Base-by-base conservation (phyloP, 2,888 invertebrate species). In the Yponomeuta malinellus region DNA sequence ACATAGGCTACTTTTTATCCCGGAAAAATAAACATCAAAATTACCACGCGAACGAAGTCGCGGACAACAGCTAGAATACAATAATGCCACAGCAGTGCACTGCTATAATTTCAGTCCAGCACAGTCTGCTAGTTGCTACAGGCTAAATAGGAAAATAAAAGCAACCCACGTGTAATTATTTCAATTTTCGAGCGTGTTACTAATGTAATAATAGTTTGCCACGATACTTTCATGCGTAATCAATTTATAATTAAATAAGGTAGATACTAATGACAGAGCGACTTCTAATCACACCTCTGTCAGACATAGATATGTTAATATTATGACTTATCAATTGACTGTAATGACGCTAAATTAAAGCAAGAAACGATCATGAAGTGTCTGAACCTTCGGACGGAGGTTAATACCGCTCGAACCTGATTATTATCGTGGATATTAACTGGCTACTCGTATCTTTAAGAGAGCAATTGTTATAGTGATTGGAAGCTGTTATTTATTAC, bases 241-340 rank as follows among this genome's bases (percentile, higher is more conserved):
- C 15, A 59, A 59, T 59, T 59, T 15, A 59, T 15, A 59, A 59
- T 59, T 59, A 59, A 59, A 59, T 59, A 12, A 59, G 12, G 52
- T 59, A 15, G 52, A 59, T 15, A 12, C 52, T 59, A 59, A 59
- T 5, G 15, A 59, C 15, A 59, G 12, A 5, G 12, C 12, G 12
- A 59, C 15, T 59, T 43, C 52, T 15, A 59, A 15, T 59, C 52
- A 59, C 12, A 59, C 15, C 12, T 59, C 52, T 59, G 52, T 59
- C 52, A 59, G 52, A 59, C 15, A 59, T 2, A 1, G 15, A 15
- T 59, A 59, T 59, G 52, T 59, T 59, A 59, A 59, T 59, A 59
- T 59, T 59, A 15, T 59, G 52, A 59, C 52, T 59, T 59, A 59
- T 59, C 52, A 59, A 59, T 59, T 59, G 52, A 59, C 52, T 59